A percentile compares a stretch with the other conserved stretches of the same genome.
Conservation (phyloP, 2,888 invertebrate genomes). For the Cosmia trapezina region DNA sequence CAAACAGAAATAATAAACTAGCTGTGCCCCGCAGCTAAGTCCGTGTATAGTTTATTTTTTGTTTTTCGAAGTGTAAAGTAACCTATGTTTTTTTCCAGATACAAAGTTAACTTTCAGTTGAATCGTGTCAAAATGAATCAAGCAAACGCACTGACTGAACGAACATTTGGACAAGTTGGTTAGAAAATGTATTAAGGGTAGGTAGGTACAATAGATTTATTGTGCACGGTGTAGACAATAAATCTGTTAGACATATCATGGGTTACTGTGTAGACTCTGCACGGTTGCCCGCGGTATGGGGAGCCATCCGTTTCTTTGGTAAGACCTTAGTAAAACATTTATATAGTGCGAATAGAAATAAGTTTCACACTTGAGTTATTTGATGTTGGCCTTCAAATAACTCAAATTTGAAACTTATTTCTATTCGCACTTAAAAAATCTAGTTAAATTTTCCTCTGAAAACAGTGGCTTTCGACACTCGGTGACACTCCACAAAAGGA, state of each 20-base stretch:
- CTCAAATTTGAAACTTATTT: neutral
- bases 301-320: conserved; percentile 34
- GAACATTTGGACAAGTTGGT: conserved; percentile 28
- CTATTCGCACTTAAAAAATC: neutral
- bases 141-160: neutral
- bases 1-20: conserved; percentile 38
- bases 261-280: conserved; percentile 36
- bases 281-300: conserved; percentile 30
- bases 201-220: conserved; percentile 31
- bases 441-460: neutral
- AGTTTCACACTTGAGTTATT: neutral
- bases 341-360: conserved; percentile 31
- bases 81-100: neutral
- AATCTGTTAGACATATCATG: conserved; percentile 49
- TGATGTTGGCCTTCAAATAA: neutral
- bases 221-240: conserved; percentile 43
- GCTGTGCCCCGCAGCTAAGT: conserved; percentile 2
- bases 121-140: neutral
- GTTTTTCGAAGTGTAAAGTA: conserved; percentile 7
- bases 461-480: too few relatives aligned
- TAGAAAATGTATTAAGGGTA: conserved; percentile 32
- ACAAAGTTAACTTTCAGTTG: neutral
- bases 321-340: conserved; percentile 16
- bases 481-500: neutral
- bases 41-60: conserved; percentile 10